These are phyloP conservation scores for Pangasius larnaudii DNA, from an alignment of 2,797 vertebrate genomes.

Conservation along the genomic window DNA sequence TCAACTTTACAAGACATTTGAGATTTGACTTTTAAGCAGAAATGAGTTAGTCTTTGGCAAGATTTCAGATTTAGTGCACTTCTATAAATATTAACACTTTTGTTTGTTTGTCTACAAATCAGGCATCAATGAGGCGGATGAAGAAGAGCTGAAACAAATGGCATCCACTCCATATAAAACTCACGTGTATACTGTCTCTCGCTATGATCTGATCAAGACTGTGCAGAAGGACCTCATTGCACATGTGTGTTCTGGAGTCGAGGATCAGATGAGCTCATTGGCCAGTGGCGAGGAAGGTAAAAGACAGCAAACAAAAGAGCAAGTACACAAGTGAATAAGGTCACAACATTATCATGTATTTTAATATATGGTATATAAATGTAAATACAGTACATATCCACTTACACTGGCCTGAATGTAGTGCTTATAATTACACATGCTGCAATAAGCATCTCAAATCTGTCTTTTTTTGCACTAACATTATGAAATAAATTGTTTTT, in stretches of 20 bases:
- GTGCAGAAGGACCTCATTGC: slow-evolving; percentile 85
- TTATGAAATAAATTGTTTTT: neutral
- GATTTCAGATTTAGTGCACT: neutral
- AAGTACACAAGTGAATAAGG: slow-evolving; percentile 1
- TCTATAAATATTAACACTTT: neutral
- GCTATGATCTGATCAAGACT: slow-evolving; percentile 83
- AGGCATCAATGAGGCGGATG: slow-evolving; percentile 91
- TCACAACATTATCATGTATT: neutral
- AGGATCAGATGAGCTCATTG: slow-evolving; percentile 86
- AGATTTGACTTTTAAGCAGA: slow-evolving; percentile 40
- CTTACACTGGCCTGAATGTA: neutral
- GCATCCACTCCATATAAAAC: slow-evolving; percentile 84
- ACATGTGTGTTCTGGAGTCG: slow-evolving; percentile 86
- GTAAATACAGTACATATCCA: neutral
- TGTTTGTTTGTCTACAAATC: slow-evolving; percentile 28
- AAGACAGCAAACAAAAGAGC: slow-evolving; percentile 38
- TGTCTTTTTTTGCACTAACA: neutral
- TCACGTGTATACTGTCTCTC: slow-evolving; percentile 84
- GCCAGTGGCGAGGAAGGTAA: slow-evolving; percentile 92
- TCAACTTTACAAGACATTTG: slow-evolving; percentile 49
- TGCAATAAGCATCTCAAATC: neutral
- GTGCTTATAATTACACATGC: neutral
- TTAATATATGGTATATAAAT: neutral
- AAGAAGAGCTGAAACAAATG: slow-evolving; percentile 86
- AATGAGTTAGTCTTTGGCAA: slow-evolving; percentile 43